These are phyloP conservation scores for Hypocryptadius cinnamomeus DNA, from an alignment of 2,113 vertebrate genomes.

Conservation along the genomic window DNA sequence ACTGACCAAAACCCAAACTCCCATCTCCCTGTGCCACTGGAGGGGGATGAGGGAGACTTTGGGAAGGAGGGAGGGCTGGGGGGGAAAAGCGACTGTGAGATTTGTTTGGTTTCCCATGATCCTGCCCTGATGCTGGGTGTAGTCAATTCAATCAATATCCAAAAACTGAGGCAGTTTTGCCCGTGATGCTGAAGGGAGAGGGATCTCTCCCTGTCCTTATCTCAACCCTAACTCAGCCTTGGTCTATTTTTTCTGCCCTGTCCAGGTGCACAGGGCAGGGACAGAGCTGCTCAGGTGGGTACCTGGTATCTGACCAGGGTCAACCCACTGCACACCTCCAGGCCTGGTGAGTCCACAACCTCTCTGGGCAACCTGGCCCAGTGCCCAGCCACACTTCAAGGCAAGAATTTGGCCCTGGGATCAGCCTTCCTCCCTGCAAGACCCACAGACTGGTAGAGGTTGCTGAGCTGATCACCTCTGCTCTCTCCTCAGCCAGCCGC, in stretches of 20 bases:
- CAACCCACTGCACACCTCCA: background rate
- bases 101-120: background rate
- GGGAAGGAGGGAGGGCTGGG: background rate
- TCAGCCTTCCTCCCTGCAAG: slow-evolving; percentile 88
- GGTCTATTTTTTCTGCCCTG: background rate
- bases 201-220: background rate
- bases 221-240: background rate
- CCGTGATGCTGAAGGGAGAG: accelerated
- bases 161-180: background rate
- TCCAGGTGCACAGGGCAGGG: background rate
- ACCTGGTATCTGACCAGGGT: accelerated
- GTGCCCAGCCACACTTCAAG: background rate
- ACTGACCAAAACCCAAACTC: background rate
- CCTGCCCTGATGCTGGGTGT: background rate
- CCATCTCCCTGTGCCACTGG: background rate
- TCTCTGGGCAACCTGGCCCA: background rate
- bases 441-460: slow-evolving; percentile 89
- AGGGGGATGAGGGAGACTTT: background rate
- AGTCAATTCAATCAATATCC: background rate
- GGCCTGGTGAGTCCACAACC: too few relatives aligned
- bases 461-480: slow-evolving; percentile 90
- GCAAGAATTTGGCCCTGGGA: slow-evolving; percentile 71
- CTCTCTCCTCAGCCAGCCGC: slow-evolving; percentile 88
- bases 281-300: background rate
- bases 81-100: background rate